Conservation (phyloP, 2,888 invertebrate genomes). For the Hemistola chrysoprasaria region DNA sequence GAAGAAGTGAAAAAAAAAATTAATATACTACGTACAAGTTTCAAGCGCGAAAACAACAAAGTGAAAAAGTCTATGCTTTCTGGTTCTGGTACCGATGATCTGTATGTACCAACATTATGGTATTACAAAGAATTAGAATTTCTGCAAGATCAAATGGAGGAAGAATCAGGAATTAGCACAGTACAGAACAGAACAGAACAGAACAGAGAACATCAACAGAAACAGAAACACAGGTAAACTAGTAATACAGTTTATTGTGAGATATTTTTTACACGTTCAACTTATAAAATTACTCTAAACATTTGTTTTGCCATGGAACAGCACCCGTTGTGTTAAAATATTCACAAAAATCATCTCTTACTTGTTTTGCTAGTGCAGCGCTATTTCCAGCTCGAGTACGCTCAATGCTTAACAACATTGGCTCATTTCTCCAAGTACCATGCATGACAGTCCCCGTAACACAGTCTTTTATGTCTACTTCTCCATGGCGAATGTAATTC, state of each 20-base stretch:
- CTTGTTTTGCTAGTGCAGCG: conserved; percentile 14
- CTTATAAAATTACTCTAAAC: too few relatives aligned
- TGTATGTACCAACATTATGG: conserved; percentile 19
- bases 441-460: conserved; percentile 11
- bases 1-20: conserved; percentile 14
- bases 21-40: conserved; percentile 12
- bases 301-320: conserved; percentile 19
- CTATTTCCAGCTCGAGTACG: conserved; percentile 16
- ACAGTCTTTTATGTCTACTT: conserved; percentile 11
- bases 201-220: too few relatives aligned
- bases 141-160: conserved; percentile 20
- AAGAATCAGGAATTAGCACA: conserved; percentile 16
- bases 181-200: too few relatives aligned
- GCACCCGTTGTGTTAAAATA: too few relatives aligned
- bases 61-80: conserved; percentile 20
- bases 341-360: conserved; percentile 12
- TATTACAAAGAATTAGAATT: conserved; percentile 18
- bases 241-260: conserved; percentile 17
- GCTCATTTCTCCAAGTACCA: conserved; percentile 16
- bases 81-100: conserved; percentile 18
- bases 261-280: conserved; percentile 15
- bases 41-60: conserved; percentile 19
- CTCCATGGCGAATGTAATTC: conserved; percentile 10
- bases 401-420: conserved; percentile 11
- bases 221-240: conserved; percentile 17